Evolutionary conservation across 2,888 invertebrate species (phyloP).

Genomic region (Oligia latruncula): DNA sequence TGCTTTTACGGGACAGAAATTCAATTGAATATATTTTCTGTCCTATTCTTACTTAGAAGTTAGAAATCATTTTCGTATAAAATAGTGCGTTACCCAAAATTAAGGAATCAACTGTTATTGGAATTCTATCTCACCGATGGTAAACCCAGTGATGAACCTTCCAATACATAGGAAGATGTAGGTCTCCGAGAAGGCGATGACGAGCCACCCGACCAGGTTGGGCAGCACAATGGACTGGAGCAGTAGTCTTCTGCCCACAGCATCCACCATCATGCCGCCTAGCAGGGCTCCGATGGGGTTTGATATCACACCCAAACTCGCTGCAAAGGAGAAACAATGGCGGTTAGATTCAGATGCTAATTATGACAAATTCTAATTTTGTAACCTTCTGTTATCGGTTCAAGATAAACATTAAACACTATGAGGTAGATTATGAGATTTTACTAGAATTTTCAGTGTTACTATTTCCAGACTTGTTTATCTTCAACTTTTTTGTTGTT

Average conservation of each 20-base stretch:
- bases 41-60: background rate
- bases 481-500: background rate
- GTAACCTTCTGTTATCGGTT: background rate
- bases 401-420: background rate
- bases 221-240: slow-evolving; percentile 92
- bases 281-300: slow-evolving; percentile 93
- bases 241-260: slow-evolving; percentile 91
- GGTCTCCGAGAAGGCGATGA: slow-evolving; percentile 91
- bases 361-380: background rate
- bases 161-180: slow-evolving; percentile 92
- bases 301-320: slow-evolving; percentile 93
- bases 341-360: background rate
- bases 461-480: background rate
- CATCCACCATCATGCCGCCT: slow-evolving; percentile 92
- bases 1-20: slow-evolving; percentile 15
- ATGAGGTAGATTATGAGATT: too few relatives aligned
- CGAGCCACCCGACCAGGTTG: slow-evolving; percentile 92
- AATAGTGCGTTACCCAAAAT: background rate
- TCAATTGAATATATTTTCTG: slow-evolving; percentile 2
- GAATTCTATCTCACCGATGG: slow-evolving; percentile 88
- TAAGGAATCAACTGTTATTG: background rate
- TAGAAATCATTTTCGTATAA: background rate
- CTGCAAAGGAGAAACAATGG: slow-evolving; percentile 78
- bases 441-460: background rate
- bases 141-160: slow-evolving; percentile 92